These are phyloP conservation scores for Pecten maximus DNA, from an alignment of 2,888 invertebrate species.

Conservation along the genomic window DNA sequence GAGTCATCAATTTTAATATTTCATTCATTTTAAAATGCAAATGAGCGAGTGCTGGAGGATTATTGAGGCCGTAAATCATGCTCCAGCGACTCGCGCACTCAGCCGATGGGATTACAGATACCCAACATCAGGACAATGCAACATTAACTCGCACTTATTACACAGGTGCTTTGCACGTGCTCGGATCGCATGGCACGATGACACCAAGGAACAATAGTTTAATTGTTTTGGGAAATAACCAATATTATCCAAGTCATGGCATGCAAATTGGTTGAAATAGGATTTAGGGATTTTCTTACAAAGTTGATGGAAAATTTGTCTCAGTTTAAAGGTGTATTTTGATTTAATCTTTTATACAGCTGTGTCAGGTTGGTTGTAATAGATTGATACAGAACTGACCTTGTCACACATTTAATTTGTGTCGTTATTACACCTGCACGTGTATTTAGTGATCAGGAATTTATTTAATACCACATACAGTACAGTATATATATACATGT, in stretches of 20 bases:
- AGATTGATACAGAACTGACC: too few relatives aligned
- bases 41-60: constrained; percentile 4
- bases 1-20: constrained; percentile 35
- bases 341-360: neutral
- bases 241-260: neutral
- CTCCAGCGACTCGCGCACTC: neutral
- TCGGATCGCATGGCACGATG: neutral
- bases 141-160: constrained; percentile 29
- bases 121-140: neutral
- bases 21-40: constrained; percentile 35
- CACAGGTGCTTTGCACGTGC: constrained; percentile 21
- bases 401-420: too few relatives aligned
- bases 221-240: neutral
- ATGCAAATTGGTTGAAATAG: neutral
- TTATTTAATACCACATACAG: too few relatives aligned
- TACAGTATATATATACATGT: too few relatives aligned
- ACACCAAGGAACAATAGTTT: neutral
- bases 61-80: constrained; percentile 6
- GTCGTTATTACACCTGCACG: too few relatives aligned
- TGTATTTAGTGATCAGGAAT: too few relatives aligned
- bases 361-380: too few relatives aligned
- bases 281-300: neutral
- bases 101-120: neutral
- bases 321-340: neutral
- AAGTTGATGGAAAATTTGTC: neutral